Percentiles rank a stretch among this genome's conserved stretches.
These are phyloP conservation scores for Caenorhabditis brenneri DNA, from an alignment of 1,140 invertebrate species.

Conservation along the genomic window DNA sequence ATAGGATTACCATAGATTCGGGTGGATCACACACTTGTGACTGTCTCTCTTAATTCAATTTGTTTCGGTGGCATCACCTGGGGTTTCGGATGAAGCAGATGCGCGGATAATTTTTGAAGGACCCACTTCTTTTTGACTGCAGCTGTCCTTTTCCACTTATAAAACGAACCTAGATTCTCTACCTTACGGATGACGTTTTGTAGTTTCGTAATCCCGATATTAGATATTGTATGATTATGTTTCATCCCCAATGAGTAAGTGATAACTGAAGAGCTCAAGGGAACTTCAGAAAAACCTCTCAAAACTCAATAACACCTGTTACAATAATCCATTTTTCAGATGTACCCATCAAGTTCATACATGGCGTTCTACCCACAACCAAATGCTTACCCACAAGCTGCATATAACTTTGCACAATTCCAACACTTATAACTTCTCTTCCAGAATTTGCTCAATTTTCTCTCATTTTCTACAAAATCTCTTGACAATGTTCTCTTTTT, in stretches of 20 bases:
- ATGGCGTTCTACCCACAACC: background rate
- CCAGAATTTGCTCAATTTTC: background rate
- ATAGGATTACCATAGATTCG: conserved; percentile 27
- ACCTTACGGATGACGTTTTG: too few species aligned
- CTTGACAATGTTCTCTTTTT: background rate
- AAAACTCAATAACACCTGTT: too few species aligned
- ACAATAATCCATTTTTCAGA: background rate
- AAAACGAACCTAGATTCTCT: background rate
- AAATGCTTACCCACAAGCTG: background rate
- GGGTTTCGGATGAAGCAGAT: background rate
- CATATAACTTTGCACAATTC: background rate
- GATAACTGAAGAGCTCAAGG: too few species aligned
- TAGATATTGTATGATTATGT: too few species aligned
- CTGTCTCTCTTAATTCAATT: conserved; percentile 37
- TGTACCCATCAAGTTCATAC: background rate
- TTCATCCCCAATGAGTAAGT: too few species aligned
- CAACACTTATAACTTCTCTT: background rate
- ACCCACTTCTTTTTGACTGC: conserved; percentile 37
- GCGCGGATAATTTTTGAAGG: conserved; percentile 20
- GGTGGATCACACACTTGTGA: conserved; percentile 34
- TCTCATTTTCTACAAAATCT: conserved; percentile 14
- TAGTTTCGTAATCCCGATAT: too few species aligned
- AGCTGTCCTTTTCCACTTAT: conserved; percentile 27
- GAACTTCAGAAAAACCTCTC: too few species aligned
- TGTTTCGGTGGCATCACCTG: conserved; percentile 32